A percentile compares a stretch with the other conserved stretches of the same genome.
Conservation (phyloP, 2,113 vertebrate genomes). For the Coreoperca whiteheadi region DNA sequence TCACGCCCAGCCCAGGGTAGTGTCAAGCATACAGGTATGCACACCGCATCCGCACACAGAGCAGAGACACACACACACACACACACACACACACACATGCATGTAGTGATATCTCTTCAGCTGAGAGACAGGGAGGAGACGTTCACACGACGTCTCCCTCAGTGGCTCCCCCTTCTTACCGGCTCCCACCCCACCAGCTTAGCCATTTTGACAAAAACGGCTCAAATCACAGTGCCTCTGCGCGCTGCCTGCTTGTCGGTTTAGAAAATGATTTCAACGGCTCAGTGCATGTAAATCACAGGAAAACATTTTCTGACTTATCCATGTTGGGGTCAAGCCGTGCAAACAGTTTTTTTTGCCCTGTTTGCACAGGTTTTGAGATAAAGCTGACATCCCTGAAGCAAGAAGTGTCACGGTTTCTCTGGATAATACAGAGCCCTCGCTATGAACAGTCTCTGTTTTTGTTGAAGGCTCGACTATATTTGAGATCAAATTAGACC, state of each 20-base stretch:
- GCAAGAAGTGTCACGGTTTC: background rate
- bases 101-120: too few relatives aligned
- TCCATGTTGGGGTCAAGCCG: background rate
- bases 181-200: too few relatives aligned
- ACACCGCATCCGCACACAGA: slow-evolving; percentile 4
- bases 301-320: too few relatives aligned
- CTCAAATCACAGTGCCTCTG: background rate
- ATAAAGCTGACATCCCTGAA: too few relatives aligned
- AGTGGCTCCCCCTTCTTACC: background rate
- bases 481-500: too few relatives aligned
- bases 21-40: background rate
- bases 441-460: too few relatives aligned
- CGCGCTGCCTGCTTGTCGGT: background rate
- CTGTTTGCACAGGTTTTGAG: too few relatives aligned
- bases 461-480: too few relatives aligned
- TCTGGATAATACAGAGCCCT: too few relatives aligned
- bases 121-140: background rate
- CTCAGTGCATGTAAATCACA: background rate
- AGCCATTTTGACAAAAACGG: background rate
- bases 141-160: background rate
- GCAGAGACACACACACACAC: background rate
- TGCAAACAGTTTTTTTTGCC: too few relatives aligned
- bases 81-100: background rate
- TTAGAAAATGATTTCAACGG: background rate
- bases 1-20: background rate